Evolutionary conservation across 2,888 invertebrate species (phyloP), one percentile per base, ranked within the genome.

Genomic region (Zaprionus obscuricornis): DNA sequence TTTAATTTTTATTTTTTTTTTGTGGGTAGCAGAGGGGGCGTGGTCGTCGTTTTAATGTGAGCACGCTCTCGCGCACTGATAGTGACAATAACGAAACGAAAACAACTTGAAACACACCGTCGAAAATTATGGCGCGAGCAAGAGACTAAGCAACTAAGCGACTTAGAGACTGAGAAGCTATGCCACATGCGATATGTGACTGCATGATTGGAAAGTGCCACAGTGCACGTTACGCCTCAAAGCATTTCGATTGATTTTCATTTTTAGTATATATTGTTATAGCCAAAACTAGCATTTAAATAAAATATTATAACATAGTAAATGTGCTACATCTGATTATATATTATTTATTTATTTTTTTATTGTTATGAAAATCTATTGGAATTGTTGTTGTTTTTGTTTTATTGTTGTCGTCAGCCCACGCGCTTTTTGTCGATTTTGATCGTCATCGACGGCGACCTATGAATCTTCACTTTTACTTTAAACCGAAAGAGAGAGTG

Each of bases 401-500:
- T n/a, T 31, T 46, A 36, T 37, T 39, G 50, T 24, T 14, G 20
- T 14, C 14, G 45, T 17, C 33, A 33, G 31, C 68, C 68, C 74
- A 69, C 68, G 63, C 74, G 14, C 24, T 24, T 24, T 24, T 57
- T n/a, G n/a, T n/a, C 24, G 16, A 37, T 27, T 27, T 24, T 27
- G 24, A 27, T 13, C 50, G 62, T n/a, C 26, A 42, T 36, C 34
- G 40, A 34, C 51, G 27, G 13, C 36, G 55, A 20, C 26, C 29
- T 26, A 31, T 10, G 49, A 10, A 22, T 66, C 72, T 64, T 70
- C 84, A 85, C 88, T 88, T 88, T 89, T 88, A 88, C 89, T 86
- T 86, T 70, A 78, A 66, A 69, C 74, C 51, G 81, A 87, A 86
- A 88, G 86, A 86, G 88, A 88, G 86, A 87, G 86, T 86, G 81